Evolutionary conservation across 1,140 invertebrate species (phyloP).

Genomic region (Periplaneta americana): DNA sequence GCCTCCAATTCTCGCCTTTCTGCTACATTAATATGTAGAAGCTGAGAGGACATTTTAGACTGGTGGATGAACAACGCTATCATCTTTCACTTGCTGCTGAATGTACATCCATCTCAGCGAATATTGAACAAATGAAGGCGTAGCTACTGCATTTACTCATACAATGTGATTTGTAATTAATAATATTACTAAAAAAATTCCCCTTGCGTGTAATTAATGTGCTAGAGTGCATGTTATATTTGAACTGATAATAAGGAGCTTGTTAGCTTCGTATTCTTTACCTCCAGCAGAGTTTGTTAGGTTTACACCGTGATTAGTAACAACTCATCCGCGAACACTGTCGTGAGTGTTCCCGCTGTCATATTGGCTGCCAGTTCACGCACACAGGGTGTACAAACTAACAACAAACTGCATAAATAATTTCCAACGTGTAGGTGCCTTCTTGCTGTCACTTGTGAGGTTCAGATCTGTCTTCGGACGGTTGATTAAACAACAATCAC

Average conservation of each 20-base stretch:
- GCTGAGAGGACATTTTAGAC: too few species aligned
- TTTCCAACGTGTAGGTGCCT: too few species aligned
- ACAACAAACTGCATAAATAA: too few species aligned
- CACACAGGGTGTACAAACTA: neutral
- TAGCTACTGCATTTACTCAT: neutral
- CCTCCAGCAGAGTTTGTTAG: neutral
- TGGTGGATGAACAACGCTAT: too few species aligned
- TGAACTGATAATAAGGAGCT: neutral
- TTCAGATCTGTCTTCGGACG: too few species aligned
- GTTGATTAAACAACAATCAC: too few species aligned
- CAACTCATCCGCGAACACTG: neutral
- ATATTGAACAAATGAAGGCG: neutral
- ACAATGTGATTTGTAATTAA: neutral
- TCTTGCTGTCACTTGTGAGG: too few species aligned
- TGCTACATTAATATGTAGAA: too few species aligned
- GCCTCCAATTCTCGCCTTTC: too few species aligned
- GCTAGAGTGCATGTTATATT: neutral
- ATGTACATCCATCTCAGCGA: too few species aligned
- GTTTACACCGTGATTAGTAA: neutral
- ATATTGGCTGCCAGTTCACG: neutral
- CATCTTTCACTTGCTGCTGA: too few species aligned
- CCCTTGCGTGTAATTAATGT: neutral
- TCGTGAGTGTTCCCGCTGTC: neutral
- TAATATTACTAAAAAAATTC: neutral
- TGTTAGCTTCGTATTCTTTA: neutral